phyloP scores from a whole-genome alignment of 2,113 vertebrate species.

The Aythya baeri region DNA sequence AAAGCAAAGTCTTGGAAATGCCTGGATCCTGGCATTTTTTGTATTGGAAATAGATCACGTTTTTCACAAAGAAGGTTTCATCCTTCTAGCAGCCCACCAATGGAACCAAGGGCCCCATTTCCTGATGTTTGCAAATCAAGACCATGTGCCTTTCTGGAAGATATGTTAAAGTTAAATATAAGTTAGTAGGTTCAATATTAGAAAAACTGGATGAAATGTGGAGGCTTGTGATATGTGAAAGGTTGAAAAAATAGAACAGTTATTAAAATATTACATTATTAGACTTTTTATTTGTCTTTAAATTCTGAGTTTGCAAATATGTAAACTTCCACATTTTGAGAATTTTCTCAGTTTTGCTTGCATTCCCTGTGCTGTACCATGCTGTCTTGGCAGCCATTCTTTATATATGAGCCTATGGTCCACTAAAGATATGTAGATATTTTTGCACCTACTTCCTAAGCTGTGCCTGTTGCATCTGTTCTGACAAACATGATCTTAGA shows the following conservation, averaged over 20 bases:
- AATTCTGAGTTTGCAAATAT: not conserved
- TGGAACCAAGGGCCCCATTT: not conserved
- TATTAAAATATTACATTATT: not conserved
- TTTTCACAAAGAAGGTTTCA: not conserved
- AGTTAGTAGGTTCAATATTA: not conserved
- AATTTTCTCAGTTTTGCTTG: not conserved
- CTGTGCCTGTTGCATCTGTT: not conserved
- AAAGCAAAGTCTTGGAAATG: not conserved
- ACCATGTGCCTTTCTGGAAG: not conserved
- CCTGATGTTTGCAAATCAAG: not conserved
- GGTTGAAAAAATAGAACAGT: not conserved
- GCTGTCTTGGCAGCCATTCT: not conserved
- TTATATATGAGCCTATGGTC: not conserved
- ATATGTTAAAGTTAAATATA: not conserved
- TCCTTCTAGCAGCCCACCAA: not conserved
- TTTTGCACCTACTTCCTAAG: not conserved
- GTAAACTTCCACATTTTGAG: not conserved
- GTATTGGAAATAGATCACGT: not conserved
- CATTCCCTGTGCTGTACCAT: not conserved
- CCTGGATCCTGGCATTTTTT: not conserved
- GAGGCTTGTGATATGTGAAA: not conserved
- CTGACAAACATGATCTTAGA: not conserved
- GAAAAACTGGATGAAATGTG: not conserved
- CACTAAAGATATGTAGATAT: not conserved
- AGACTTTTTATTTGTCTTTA: not conserved